Conservation (phyloP, 2,797 vertebrate species). For the Eulemur mongoz region DNA sequence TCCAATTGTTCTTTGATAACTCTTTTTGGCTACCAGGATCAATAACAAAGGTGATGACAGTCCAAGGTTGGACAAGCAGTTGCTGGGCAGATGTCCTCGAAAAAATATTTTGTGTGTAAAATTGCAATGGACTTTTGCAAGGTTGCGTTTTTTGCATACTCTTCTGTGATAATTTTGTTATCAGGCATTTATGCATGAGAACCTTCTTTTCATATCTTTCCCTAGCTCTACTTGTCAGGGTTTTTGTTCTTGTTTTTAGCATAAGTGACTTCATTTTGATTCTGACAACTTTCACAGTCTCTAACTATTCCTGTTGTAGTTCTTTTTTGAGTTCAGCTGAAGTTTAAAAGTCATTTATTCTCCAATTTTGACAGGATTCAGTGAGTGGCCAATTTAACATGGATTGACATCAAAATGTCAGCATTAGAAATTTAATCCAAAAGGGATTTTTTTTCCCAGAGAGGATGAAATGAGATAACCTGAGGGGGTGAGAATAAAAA, state of each 20-base stretch:
- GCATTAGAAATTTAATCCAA: conserved; percentile 51
- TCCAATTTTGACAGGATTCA: conserved; percentile 57
- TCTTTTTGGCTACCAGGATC: background rate
- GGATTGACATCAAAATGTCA: conserved; percentile 43
- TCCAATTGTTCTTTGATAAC: background rate
- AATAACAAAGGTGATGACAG: background rate
- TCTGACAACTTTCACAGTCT: background rate
- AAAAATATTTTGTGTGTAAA: background rate
- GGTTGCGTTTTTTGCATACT: background rate
- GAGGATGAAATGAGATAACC: conserved; percentile 23
- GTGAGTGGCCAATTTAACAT: conserved; percentile 49
- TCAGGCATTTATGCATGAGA: background rate
- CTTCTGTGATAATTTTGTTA: background rate
- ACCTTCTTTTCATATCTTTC: background rate
- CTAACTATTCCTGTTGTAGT: background rate
- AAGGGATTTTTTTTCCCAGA: background rate
- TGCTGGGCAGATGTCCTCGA: background rate
- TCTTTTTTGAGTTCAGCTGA: conserved; percentile 47
- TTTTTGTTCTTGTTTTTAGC: background rate
- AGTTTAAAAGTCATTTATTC: conserved; percentile 59
- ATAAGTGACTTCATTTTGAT: background rate
- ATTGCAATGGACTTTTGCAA: background rate
- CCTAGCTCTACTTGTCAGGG: background rate
- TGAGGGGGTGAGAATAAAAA: background rate
- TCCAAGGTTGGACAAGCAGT: background rate